Evolutionary conservation across 2,888 invertebrate genomes (phyloP).

Genomic region (Cantharis lateralis): DNA sequence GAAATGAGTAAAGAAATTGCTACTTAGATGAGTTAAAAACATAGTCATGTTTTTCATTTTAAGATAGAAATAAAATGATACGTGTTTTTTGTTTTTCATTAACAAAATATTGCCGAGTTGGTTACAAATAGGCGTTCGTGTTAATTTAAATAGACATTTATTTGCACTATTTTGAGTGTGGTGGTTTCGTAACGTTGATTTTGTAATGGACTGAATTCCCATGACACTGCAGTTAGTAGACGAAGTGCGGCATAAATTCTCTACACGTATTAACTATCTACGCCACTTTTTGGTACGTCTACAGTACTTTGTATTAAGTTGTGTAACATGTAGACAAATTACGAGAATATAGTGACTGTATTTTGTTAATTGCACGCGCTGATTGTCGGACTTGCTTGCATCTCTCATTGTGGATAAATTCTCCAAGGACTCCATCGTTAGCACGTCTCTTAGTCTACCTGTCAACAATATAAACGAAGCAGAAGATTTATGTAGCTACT

Average conservation of each 20-base stretch:
- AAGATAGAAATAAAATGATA: not conserved
- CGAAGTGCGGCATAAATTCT: constrained; percentile 27
- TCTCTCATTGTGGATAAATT: constrained; percentile 21
- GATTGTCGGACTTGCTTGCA: constrained; percentile 34
- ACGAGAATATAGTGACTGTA: constrained; percentile 30
- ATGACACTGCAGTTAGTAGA: constrained; percentile 39
- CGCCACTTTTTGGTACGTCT: constrained; percentile 12
- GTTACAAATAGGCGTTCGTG: constrained; percentile 28
- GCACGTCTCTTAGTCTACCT: constrained; percentile 32
- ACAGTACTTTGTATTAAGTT: constrained; percentile 17
- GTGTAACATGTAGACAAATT: constrained; percentile 30
- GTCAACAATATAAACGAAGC: constrained; percentile 29
- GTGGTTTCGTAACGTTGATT: constrained; percentile 35
- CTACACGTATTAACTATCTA: constrained; percentile 23
- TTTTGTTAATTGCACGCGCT: constrained; percentile 36
- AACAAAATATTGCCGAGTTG: not conserved
- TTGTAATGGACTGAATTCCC: constrained; percentile 41
- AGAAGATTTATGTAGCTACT: constrained; percentile 25
- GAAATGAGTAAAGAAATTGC: not conserved
- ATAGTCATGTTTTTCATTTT: not conserved
- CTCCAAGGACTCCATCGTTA: constrained; percentile 28
- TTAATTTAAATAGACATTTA: constrained; percentile 41
- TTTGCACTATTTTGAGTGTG: constrained; percentile 36
- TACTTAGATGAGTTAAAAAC: not conserved
- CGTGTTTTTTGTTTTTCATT: not conserved